Evolutionary conservation across 1,140 invertebrate genomes (phyloP), one percentile per base, ranked within the genome.

Genomic region (Archivesica marissinica): DNA sequence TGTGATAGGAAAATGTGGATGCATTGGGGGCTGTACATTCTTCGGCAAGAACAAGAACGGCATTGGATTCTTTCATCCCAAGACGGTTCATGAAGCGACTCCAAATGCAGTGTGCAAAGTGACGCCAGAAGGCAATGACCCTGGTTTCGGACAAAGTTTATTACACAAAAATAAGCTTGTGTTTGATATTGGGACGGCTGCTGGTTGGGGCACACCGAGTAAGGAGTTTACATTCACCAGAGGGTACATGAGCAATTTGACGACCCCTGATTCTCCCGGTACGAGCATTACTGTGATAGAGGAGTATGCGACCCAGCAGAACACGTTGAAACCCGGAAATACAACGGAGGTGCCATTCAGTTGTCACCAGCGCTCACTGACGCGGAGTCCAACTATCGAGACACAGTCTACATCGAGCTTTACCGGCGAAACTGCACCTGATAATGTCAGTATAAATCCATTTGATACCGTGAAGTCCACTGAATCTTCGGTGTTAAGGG

Each of bases 121-220:
- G 30, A 91, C 88, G n/a, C 90, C 91, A 59, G 91, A 95, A 23
- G 96, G 95, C 30, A 95, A 95, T 90, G 96, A 97, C 93, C 96
- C 96, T 88, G 97, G 97, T 0, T 99, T 98, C 93, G 98, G 98
- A 2, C 98, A 99, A 92, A 99, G 98, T 92, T 96, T 99, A 88
- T 94, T 99, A 13, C 97, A 98, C 91, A 96, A 96, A 66, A 96
- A 96, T 50, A 96, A 97, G 91, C 94, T 98, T n/a, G 96, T 99
- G 35, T 98, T 98, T 93, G 97, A 98, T 85, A 97, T 97, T 20
- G 84, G 86, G 3, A 87, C 76, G 23, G 77, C 74, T 11, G 64
- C 86, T 54, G 86, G 86, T 11, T 68, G 86, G 28, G 50, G 82
- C 2, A 86, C 88, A 15, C 90, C 92, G 2, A 77, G 85, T 6